Evolutionary conservation across 2,888 invertebrate species (phyloP), one percentile per base, ranked within the genome.

Genomic region (Coleophora deauratella): DNA sequence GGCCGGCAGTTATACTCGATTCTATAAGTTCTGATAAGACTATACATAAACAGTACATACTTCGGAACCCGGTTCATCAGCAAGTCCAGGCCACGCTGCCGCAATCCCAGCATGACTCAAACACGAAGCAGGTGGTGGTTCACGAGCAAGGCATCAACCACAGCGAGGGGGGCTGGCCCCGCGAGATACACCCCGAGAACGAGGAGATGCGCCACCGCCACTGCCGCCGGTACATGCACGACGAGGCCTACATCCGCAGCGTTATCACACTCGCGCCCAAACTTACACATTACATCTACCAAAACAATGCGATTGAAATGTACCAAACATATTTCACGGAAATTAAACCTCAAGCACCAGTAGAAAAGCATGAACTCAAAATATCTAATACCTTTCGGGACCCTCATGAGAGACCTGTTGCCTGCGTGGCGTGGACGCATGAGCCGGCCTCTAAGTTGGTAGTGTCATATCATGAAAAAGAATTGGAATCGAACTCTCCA

Each of bases 91-190:
- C 79, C 35, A 73, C 78, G 31, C 66, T 75, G 47, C 64, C 72
- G 28, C 79, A 78, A 57, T 77, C 87, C 28, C 67, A 70, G 51
- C 82, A 88, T 49, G 82, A 87, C 54, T 81, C 88, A 21, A 92
- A 92, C 62, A 93, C 93, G 41, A 64, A 69, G 43, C 87, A 86
- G 51, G 82, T 89, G 46, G 87, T 86, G 54, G 88, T 86, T 56
- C 82, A 78, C 42, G 78, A 81, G n/a, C 84, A 85, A 46, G 91
- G 92, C 9, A 87, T 94, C 63, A 88, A 88, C 53, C 95, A 95
- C 66, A 82, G 80, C 10, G 95, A 95, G 72, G 95, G 95, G 45
- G 95, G 94, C 12, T 95, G 95, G 95, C 94, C 95, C 1, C 91
- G 91, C 57, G 95, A 95, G 50, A 79, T 91, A 9, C 89, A 89